A percentile compares a stretch with the other conserved stretches of the same genome.
Evolutionary conservation across 2,797 vertebrate genomes (phyloP).

Genomic region (Sebastes ruberrimus): DNA sequence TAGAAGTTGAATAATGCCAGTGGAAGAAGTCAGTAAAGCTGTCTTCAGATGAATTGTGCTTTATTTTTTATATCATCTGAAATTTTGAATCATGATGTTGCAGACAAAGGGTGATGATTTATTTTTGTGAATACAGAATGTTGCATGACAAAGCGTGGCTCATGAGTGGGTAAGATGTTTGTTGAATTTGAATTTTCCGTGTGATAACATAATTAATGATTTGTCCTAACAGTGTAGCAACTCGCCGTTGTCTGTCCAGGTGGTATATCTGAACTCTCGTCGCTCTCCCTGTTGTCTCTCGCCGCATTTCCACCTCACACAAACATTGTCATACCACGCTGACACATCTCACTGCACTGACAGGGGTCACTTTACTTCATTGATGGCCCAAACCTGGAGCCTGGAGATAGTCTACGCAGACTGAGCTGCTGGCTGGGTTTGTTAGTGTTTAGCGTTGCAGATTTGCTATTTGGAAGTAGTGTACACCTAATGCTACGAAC

Average conservation of each 20-base stretch:
- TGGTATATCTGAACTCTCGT: neutral
- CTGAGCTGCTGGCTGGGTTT: neutral
- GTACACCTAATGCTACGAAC: neutral
- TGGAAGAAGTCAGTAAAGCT: neutral
- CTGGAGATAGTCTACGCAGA: neutral
- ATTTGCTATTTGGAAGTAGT: neutral
- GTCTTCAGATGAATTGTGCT: neutral
- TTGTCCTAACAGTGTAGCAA: constrained; percentile 44
- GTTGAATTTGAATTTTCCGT: constrained; percentile 11
- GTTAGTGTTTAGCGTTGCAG: neutral
- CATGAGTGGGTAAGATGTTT: constrained; percentile 46
- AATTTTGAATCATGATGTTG: constrained; percentile 14
- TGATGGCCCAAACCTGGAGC: neutral
- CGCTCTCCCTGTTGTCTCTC: neutral
- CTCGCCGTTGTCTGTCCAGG: constrained; percentile 26
- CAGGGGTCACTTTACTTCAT: neutral
- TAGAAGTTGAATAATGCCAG: constrained; percentile 28
- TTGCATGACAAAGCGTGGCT: constrained; percentile 56
- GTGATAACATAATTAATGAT: constrained; percentile 57
- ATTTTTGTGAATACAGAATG: constrained; percentile 56
- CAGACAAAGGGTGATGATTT: constrained; percentile 28
- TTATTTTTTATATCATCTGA: neutral
- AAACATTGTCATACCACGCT: neutral
- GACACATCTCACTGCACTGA: neutral
- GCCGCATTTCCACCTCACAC: neutral